Evolutionary conservation across 1,140 invertebrate species (phyloP).

Genomic region (Drosophila hydei): DNA sequence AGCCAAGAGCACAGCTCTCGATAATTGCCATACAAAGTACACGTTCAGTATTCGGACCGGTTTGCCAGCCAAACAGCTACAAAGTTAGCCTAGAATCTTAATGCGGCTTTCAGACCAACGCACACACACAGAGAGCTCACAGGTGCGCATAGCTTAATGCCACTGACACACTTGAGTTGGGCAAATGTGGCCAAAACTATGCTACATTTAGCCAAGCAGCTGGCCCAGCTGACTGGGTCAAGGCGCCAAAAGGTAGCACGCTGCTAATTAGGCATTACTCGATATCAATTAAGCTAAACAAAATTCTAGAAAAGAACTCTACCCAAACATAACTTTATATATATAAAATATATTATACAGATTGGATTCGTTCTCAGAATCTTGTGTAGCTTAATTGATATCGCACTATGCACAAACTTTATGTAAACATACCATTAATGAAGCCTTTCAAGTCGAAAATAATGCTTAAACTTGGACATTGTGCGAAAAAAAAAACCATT

Average conservation of each 20-base stretch:
- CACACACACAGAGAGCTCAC: slow-evolving; percentile 1
- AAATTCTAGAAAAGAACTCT: too few species aligned
- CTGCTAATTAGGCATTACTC: not conserved
- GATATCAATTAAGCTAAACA: slow-evolving; percentile 4
- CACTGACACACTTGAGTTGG: slow-evolving; percentile 18
- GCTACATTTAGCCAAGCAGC: not conserved
- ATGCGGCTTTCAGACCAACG: slow-evolving; percentile 9
- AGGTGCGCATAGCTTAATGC: slow-evolving; percentile 10
- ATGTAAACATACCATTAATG: too few species aligned
- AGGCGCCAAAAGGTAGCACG: slow-evolving; percentile 5
- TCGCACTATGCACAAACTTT: too few species aligned
- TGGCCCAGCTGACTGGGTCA: slow-evolving; percentile 19
- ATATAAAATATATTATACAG: too few species aligned
- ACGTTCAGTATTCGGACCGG: slow-evolving; percentile 15
- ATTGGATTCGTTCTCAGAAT: too few species aligned
- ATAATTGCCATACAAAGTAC: slow-evolving; percentile 10
- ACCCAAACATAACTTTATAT: too few species aligned
- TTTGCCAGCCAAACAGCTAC: slow-evolving; percentile 23
- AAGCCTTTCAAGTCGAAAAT: too few species aligned
- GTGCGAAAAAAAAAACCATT: too few species aligned
- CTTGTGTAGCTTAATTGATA: not conserved
- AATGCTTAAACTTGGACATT: too few species aligned
- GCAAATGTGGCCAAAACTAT: slow-evolving; percentile 20
- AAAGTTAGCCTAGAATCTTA: slow-evolving; percentile 42
- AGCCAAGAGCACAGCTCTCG: not conserved